Percentiles rank a stretch among this genome's conserved stretches.
phyloP scores from a whole-genome alignment of 2,888 invertebrate species.

The Macrophya alboannulata region DNA sequence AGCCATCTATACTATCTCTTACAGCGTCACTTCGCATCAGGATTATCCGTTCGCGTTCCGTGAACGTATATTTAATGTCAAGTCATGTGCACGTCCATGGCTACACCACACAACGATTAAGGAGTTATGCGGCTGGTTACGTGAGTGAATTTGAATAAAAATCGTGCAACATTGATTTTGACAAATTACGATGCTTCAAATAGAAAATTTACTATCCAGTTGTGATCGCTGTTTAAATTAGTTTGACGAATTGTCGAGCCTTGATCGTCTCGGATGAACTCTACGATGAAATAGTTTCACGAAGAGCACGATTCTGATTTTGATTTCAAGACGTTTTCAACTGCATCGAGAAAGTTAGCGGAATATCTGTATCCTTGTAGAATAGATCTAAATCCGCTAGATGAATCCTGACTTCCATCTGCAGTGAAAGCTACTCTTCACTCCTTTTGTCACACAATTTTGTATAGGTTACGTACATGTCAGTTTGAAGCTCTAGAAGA shows the following conservation, averaged over 20 bases:
- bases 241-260: not conserved
- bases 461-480: not conserved
- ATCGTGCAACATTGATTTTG: not conserved
- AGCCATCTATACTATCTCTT: not conserved
- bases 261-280: not conserved
- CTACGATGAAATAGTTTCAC: not conserved
- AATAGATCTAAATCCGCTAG: not conserved
- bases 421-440: not conserved
- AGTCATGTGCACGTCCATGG: not conserved
- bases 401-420: not conserved
- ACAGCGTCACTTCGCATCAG: conserved; percentile 11
- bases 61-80: not conserved
- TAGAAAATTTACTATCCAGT: not conserved
- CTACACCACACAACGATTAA: not conserved
- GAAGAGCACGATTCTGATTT: not conserved
- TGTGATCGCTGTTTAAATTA: not conserved
- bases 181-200: not conserved
- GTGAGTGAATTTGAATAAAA: not conserved
- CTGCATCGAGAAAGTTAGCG: not conserved
- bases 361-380: not conserved
- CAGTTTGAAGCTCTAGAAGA: not conserved
- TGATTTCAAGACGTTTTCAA: not conserved
- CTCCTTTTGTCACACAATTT: not conserved
- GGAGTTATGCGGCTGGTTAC: not conserved
- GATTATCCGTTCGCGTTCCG: conserved; percentile 24